A percentile compares a stretch with the other conserved stretches of the same genome.
phyloP scores from a whole-genome alignment of 2,888 invertebrate genomes.

The Ceraclea dissimilis region DNA sequence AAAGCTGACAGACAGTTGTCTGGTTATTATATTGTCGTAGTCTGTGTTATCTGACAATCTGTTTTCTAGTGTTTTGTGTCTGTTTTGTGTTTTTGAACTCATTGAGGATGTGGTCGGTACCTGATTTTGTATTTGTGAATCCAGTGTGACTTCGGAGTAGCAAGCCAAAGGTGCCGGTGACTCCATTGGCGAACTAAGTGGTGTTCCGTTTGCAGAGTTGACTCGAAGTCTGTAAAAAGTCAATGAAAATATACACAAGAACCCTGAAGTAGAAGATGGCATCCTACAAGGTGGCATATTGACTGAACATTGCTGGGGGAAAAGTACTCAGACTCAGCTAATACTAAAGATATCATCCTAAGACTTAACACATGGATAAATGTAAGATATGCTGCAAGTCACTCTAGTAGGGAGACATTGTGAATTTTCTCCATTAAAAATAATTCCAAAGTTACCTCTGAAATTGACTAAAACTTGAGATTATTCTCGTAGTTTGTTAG shows the following conservation, averaged over 20 bases:
- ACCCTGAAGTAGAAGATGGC: too few relatives aligned
- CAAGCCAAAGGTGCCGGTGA: slow-evolving; percentile 66
- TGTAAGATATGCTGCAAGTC: too few relatives aligned
- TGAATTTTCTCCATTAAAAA: too few relatives aligned
- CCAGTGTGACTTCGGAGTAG: slow-evolving; percentile 55
- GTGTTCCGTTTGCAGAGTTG: slow-evolving; percentile 72
- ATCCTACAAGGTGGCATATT: too few relatives aligned
- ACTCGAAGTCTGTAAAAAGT: slow-evolving; percentile 65
- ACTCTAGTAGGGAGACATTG: too few relatives aligned
- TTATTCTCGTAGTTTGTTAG: too few relatives aligned
- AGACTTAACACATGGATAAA: too few relatives aligned
- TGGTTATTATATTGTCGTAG: slow-evolving; percentile 8
- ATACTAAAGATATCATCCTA: too few relatives aligned
- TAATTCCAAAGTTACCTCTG: too few relatives aligned
- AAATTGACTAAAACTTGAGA: too few relatives aligned
- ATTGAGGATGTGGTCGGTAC: slow-evolving; percentile 48
- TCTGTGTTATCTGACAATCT: slow-evolving; percentile 9
- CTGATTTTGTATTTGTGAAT: slow-evolving; percentile 51
- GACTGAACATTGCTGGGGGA: too few relatives aligned
- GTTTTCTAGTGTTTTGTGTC: slow-evolving; percentile 18
- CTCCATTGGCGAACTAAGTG: slow-evolving; percentile 76
- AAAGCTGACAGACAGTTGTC: slow-evolving; percentile 24
- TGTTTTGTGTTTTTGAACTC: slow-evolving; percentile 24
- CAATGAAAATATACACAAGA: slow-evolving; percentile 3
- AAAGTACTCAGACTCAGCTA: too few relatives aligned